phyloP scores from a whole-genome alignment of 2,888 invertebrate genomes.

The Mesorhabditis sp. region DNA sequence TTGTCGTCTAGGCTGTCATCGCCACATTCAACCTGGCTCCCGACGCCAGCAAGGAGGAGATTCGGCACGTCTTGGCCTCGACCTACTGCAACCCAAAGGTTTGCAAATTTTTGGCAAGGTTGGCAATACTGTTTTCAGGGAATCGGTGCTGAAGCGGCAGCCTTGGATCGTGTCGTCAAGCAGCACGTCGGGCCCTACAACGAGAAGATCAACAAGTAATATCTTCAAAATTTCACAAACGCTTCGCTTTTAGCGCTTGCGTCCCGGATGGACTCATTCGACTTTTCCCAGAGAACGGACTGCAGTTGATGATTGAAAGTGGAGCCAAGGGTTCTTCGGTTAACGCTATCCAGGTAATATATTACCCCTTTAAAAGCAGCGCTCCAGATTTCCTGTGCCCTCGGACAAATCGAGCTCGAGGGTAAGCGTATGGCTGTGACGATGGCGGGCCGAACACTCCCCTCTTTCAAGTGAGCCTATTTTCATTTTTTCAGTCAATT shows the following conservation, averaged over 20 bases:
- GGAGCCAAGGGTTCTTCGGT: slow-evolving; percentile 97
- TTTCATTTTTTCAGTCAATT: neutral
- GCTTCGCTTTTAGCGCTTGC: slow-evolving; percentile 67
- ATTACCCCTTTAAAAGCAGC: slow-evolving; percentile 64
- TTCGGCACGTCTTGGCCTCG: slow-evolving; percentile 46
- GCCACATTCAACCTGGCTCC: slow-evolving; percentile 65
- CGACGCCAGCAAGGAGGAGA: slow-evolving; percentile 60
- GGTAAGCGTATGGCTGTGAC: slow-evolving; percentile 81
- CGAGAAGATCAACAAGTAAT: slow-evolving; percentile 81
- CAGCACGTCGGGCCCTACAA: slow-evolving; percentile 76
- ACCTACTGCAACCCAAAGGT: slow-evolving; percentile 51
- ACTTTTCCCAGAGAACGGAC: slow-evolving; percentile 86
- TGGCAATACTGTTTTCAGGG: slow-evolving; percentile 18
- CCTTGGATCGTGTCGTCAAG: slow-evolving; percentile 78
- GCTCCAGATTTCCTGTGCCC: slow-evolving; percentile 84
- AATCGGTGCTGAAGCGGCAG: slow-evolving; percentile 67
- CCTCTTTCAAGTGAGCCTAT: slow-evolving; percentile 71
- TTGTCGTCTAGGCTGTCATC: slow-evolving; percentile 62
- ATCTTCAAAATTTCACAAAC: neutral
- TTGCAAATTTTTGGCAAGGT: neutral
- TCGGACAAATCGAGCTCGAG: slow-evolving; percentile 97
- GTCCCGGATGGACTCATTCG: slow-evolving; percentile 78
- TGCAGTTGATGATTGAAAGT: slow-evolving; percentile 96
- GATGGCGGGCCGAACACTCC: slow-evolving; percentile 82
- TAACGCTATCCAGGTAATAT: slow-evolving; percentile 55